Evolutionary conservation across 1,140 invertebrate species (phyloP), one percentile per base, ranked within the genome.

Genomic region (Brachionus calyciflorus): DNA sequence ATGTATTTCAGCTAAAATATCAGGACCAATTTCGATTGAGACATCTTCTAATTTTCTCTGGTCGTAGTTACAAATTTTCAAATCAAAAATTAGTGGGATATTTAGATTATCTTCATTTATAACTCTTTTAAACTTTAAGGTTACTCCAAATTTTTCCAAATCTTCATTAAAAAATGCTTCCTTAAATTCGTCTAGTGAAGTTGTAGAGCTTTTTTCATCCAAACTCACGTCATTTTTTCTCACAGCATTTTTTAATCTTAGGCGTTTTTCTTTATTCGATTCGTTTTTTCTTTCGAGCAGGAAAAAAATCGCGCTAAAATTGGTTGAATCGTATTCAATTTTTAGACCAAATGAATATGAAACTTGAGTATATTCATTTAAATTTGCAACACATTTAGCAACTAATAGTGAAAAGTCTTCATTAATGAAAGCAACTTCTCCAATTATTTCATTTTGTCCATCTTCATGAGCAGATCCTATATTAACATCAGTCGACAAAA

Each of bases 91-190:
- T 33, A 60, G 37, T 4, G 55, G 55, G 33, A 33, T 33, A 4
- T 60, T 33, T 12, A 60, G n/a, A 17, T 60, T 60, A 40, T 60
- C 55, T 37, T 60, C 28, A 60, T 60, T 60, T 33, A 60, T 21
- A 1, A 37, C 17, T 9, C 55, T 26, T 60, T 6, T 37, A 60
- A 19, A 60, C 9, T 33, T 5, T 9, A 60, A 37, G 19, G 33
- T 33, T 60, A 60, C 55, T 19, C 37, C 19, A 33, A 60, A 60
- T 17, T 33, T 14, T 19, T 28, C 19, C 55, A 60, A 37, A 7
- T 9, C 17, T 60, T 60, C 55, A 33, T 37, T 37, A 60, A 33
- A 60, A 9, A 60, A 60, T 17, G 28, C 28, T 33, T 37, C 28
- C 12, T 19, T 5, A 9, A 60, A 33, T 9, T 60, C 55, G 19